A percentile compares a stretch with the other conserved stretches of the same genome.
phyloP scores from a whole-genome alignment of 2,797 vertebrate genomes.

The Lophotriccus pileatus region DNA sequence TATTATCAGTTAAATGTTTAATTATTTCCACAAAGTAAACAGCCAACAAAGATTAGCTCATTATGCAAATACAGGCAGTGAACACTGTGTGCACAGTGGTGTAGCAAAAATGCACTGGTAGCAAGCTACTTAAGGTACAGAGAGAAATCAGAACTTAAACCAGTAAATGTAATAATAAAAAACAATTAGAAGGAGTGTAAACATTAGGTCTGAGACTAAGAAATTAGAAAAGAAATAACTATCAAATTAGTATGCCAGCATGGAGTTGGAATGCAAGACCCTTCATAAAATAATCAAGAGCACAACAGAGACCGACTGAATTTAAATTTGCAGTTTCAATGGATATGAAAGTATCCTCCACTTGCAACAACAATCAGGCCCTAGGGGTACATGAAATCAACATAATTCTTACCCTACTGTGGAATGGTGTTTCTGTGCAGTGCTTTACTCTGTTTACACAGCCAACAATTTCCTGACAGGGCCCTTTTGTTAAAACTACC shows the following conservation, averaged over 20 bases:
- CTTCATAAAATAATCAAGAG: constrained; percentile 16
- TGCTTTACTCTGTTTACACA: background rate
- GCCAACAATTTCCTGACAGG: background rate
- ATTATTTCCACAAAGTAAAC: constrained; percentile 67
- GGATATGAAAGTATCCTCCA: background rate
- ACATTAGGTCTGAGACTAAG: constrained; percentile 11
- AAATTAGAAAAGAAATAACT: constrained; percentile 36
- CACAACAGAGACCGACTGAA: constrained; percentile 23
- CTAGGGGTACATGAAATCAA: background rate
- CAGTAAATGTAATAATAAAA: constrained; percentile 25
- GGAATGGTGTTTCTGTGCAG: background rate
- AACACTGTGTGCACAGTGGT: constrained; percentile 36
- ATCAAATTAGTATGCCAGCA: constrained; percentile 40
- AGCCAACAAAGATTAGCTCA: constrained; percentile 60
- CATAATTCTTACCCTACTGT: background rate
- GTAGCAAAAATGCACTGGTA: constrained; percentile 10
- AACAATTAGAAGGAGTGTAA: constrained; percentile 18
- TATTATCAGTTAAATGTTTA: constrained; percentile 72
- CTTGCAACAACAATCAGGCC: background rate
- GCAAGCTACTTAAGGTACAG: background rate
- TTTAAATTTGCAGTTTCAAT: constrained; percentile 3
- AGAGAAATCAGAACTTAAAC: background rate
- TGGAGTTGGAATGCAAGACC: background rate
- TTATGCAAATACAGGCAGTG: constrained; percentile 61
- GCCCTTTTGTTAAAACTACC: background rate